Evolutionary conservation across 2,797 vertebrate species (phyloP), one percentile per base, ranked within the genome.

Genomic region (Lepilemur septentrionalis): DNA sequence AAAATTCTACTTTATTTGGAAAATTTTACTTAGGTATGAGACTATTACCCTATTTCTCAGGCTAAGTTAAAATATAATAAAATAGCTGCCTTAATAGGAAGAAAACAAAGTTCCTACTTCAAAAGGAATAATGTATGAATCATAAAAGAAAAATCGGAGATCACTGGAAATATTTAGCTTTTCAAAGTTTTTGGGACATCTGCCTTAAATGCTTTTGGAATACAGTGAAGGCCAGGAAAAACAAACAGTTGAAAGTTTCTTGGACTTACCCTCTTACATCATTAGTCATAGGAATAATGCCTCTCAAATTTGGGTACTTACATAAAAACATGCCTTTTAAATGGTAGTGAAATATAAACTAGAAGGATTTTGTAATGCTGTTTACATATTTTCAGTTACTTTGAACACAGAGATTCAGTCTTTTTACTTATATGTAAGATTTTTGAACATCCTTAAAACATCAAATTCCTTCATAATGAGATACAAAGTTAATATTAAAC

Each of bases 401-500:
- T 94, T 88, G 57, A 95, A 91, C 6, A 48, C 96, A 75, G 15
- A 84, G 11, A 95, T 94, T 92, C 43, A 83, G 0, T 61, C 43
- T 91, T 96, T 92, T 93, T 92, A 35, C 43, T 95, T 89, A 81
- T n/a, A 55, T 88, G 9, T 92, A 61, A 95, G 81, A 75, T 76
- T 93, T 96, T 96, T 94, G 17, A 85, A 78, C 23, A 63, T 87
- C 23, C 18, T 96, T 96, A 87, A 96, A 97, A 92, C 78, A 75
- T 87, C 83, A 79, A 94, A 85, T 97, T 75, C 30, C 90, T 96
- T 88, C 73, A 69, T 90, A 97, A 43, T 81, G 91, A 41, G 22
- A 95, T 94, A 84, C 94, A 94, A 90, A 80, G 94, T 93, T n/a
- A 78, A 55, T 70, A 46, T 96, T 97, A 97, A 95, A 86, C 86